phyloP scores from a whole-genome alignment of 2,797 vertebrate genomes.

The Propithecus perrieri region DNA sequence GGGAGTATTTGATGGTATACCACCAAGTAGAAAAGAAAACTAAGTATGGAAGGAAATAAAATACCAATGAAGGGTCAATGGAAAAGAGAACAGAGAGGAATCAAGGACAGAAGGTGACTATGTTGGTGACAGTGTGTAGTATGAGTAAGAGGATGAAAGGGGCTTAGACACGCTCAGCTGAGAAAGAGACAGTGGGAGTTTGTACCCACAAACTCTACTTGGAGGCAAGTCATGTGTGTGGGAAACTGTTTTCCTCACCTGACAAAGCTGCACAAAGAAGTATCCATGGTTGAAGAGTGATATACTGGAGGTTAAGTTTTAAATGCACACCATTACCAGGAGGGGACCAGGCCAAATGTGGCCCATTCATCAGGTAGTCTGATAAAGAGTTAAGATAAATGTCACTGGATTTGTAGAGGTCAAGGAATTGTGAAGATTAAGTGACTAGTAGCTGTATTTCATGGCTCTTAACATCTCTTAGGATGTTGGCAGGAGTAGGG shows the following conservation, averaged over 20 bases:
- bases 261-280: background rate
- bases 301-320: background rate
- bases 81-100: background rate
- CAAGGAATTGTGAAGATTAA: background rate
- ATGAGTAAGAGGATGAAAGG: background rate
- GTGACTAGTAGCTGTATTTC: background rate
- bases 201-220: background rate
- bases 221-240: background rate
- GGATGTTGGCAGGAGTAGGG: background rate
- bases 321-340: background rate
- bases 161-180: background rate
- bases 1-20: background rate
- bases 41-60: background rate
- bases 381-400: background rate
- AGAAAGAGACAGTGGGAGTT: background rate
- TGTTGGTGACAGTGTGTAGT: background rate
- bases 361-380: background rate
- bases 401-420: background rate
- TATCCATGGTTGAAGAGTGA: background rate
- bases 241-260: background rate
- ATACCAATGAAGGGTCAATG: accelerated
- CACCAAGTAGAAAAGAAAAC: background rate
- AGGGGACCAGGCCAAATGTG: background rate
- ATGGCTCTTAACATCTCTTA: background rate
- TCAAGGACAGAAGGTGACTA: background rate